Base-by-base conservation (phyloP, 2,797 vertebrate species). In the Poecilia velifera region DNA sequence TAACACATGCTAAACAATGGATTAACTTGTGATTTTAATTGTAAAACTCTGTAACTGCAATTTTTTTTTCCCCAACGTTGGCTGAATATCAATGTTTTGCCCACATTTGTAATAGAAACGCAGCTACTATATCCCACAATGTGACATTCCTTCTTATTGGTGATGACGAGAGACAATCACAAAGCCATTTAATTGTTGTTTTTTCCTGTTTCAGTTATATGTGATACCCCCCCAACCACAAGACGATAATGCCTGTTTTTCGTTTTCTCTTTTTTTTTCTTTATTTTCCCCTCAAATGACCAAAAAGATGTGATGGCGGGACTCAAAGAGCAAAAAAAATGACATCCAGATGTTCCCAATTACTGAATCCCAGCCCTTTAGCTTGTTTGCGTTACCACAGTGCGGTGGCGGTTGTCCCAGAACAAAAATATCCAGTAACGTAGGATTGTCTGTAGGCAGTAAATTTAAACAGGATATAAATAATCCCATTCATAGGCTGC, bases 331-430 rank as follows among this genome's bases (percentile, higher is more conserved):
- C 66, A 88, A 68, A 80, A 75, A 86, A 34, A 93, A 90, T 89
- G 81, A 89, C 83, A 86, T 85, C 88, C 93, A 94, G 90, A 94
- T 94, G 93, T 91, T 94, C 76, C 78, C 87, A 90, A 89, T 91
- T 90, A 89, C 55, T 6, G 78, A 46, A 80, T 76, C 41, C 8
- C 74, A 59, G 90, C 84, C 84, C 76, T 77, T 80, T 31, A 45
- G 80, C 86, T 86, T 91, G 87, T 92, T 91, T 91, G 83, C 72
- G 85, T 87, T 84, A 31, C 86, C 85, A 47, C 84, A 84, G 85
- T 81, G 70, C 86, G 81, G 87, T 43, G 73, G 87, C 84, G 84
- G 88, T 88, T 72, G 82, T 57, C 79, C 57, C 28, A 66, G 51
- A 83, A 68, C 71, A 74, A 87, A 79, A 72, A 82, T 81, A 49